These are phyloP conservation scores for Folsomia candida DNA, from an alignment of 2,888 invertebrate species.

Conservation along the genomic window DNA sequence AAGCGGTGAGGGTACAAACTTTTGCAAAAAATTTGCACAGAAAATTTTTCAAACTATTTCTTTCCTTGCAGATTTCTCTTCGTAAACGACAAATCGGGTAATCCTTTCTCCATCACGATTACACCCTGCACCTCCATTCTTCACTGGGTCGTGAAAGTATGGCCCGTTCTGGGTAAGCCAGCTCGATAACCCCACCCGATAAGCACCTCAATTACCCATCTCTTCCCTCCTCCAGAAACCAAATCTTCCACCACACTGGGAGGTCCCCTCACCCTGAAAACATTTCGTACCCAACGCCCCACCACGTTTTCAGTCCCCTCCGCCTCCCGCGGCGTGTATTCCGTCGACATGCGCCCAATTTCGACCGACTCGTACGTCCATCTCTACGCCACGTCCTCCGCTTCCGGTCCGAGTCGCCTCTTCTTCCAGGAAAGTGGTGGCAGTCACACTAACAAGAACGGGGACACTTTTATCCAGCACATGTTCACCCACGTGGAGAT, in stretches of 20 bases:
- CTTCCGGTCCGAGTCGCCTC: conserved; percentile 22
- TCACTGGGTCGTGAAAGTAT: conserved; percentile 53
- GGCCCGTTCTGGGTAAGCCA: conserved; percentile 47
- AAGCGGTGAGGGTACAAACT: conserved; percentile 32
- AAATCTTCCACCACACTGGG: too few species aligned
- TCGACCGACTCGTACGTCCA: conserved; percentile 51
- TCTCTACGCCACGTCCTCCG: conserved; percentile 45
- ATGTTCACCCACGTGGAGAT: neutral
- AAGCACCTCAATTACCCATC: too few species aligned
- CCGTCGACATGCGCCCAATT: conserved; percentile 49
- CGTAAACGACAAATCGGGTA: conserved; percentile 52
- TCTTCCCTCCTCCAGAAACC: too few species aligned
- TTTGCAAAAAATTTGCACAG: too few species aligned
- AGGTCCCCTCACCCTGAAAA: conserved; percentile 27
- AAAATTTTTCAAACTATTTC: too few species aligned
- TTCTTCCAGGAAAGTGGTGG: neutral
- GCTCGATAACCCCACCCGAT: too few species aligned
- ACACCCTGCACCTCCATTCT: conserved; percentile 56
- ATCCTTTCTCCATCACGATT: conserved; percentile 54
- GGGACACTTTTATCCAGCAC: conserved; percentile 12
- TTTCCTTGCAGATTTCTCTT: conserved; percentile 54
- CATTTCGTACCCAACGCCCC: conserved; percentile 49
- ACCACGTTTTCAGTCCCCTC: conserved; percentile 43
- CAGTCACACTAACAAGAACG: neutral
- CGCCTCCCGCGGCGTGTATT: conserved; percentile 48